Evolutionary conservation across 2,888 invertebrate species (phyloP).

Genomic region (Campopleginae sp.): DNA sequence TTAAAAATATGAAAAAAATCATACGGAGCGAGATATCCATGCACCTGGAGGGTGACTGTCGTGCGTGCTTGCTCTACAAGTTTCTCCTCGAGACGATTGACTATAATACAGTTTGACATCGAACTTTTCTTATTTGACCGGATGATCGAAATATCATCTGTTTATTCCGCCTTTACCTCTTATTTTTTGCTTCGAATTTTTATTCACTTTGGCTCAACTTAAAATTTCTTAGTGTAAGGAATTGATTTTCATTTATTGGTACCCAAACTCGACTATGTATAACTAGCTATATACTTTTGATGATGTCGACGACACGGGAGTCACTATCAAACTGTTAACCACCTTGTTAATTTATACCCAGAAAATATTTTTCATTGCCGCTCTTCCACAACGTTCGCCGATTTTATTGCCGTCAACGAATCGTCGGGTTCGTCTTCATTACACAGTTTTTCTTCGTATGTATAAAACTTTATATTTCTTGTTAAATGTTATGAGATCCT

Average conservation of each 20-base stretch:
- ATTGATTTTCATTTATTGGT: slow-evolving; percentile 40
- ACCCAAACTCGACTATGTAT: background rate
- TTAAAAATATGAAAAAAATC: background rate
- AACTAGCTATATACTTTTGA: background rate
- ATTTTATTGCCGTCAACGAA: slow-evolving; percentile 33
- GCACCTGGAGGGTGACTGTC: slow-evolving; percentile 31
- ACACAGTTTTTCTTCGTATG: background rate
- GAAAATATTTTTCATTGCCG: slow-evolving; percentile 14
- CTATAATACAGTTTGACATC: background rate
- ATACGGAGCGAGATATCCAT: slow-evolving; percentile 12
- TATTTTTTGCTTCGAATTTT: slow-evolving; percentile 17
- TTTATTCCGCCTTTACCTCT: slow-evolving; percentile 11
- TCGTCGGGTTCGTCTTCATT: background rate
- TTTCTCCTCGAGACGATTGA: background rate
- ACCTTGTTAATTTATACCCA: slow-evolving; percentile 38
- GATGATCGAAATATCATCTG: slow-evolving; percentile 30
- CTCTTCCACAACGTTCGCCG: background rate
- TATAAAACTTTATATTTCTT: slow-evolving; percentile 11
- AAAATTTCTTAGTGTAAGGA: slow-evolving; percentile 51
- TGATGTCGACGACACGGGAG: slow-evolving; percentile 28
- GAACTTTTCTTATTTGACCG: slow-evolving; percentile 19
- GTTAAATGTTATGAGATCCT: slow-evolving; percentile 19
- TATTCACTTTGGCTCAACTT: slow-evolving; percentile 1
- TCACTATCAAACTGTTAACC: background rate
- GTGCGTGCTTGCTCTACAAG: slow-evolving; percentile 53